A percentile compares a stretch with the other conserved stretches of the same genome.
These are phyloP conservation scores for Nettapus auritus DNA, from an alignment of 2,113 vertebrate species.

Conservation along the genomic window DNA sequence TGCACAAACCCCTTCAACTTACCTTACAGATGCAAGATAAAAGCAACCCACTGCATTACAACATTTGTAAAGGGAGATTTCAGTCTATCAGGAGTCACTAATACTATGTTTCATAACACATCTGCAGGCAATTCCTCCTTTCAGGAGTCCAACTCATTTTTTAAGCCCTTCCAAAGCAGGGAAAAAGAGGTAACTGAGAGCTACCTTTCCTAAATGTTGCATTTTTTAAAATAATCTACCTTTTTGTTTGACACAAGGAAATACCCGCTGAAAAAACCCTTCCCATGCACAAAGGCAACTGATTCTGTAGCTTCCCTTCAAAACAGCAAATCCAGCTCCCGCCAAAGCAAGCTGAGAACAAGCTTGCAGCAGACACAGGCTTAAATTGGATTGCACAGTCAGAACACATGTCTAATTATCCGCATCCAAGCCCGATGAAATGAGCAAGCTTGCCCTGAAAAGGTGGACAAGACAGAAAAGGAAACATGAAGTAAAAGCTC, in stretches of 20 bases:
- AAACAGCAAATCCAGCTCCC: neutral
- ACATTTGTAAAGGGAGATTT: neutral
- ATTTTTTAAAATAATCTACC: neutral
- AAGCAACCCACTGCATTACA: neutral
- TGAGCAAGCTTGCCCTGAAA: neutral
- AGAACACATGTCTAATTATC: neutral
- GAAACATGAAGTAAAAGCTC: neutral
- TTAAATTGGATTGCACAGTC: neutral
- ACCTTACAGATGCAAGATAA: neutral
- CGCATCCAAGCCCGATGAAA: neutral
- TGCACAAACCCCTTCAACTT: neutral
- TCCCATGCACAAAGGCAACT: neutral
- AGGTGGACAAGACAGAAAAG: neutral
- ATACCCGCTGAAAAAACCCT: neutral
- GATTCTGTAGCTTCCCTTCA: neutral
- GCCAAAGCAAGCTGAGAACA: conserved; percentile 18
- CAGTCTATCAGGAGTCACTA: neutral
- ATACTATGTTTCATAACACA: neutral
- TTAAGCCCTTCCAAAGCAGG: neutral
- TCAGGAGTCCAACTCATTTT: neutral
- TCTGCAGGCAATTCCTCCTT: neutral
- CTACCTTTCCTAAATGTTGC: neutral
- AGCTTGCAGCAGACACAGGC: neutral
- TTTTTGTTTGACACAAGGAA: neutral
- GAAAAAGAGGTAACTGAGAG: neutral